Evolutionary conservation across 1,140 invertebrate species (phyloP).

Genomic region (Teleogryllus occipitalis): DNA sequence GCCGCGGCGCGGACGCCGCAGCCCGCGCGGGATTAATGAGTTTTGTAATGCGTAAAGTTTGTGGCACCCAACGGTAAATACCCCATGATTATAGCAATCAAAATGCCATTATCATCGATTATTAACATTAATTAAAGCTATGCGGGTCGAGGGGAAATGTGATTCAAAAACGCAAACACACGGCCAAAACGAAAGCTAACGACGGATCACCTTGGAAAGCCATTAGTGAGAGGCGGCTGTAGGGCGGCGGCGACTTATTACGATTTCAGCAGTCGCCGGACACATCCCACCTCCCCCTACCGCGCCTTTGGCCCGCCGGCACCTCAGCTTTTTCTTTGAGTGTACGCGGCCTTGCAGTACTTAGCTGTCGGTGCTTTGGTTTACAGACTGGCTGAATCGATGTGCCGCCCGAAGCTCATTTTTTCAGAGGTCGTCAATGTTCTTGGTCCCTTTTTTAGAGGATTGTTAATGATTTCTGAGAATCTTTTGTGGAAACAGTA

Average conservation of each 20-base stretch:
- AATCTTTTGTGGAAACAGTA: too few relatives aligned
- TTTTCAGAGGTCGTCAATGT: too few relatives aligned
- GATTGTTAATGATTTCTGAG: too few relatives aligned
- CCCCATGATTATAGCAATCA: not conserved
- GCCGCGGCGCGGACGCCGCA: not conserved
- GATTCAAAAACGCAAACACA: not conserved
- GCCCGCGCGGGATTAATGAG: not conserved
- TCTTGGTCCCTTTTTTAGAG: too few relatives aligned
- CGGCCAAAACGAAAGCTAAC: not conserved
- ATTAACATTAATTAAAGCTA: constrained; percentile 6
- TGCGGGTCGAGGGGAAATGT: not conserved
- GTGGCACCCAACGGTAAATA: not conserved
- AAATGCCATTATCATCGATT: constrained; percentile 5
- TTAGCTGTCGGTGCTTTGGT: too few relatives aligned
- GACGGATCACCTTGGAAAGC: not conserved
- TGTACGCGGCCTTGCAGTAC: too few relatives aligned
- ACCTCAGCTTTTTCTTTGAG: too few relatives aligned
- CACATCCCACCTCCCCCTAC: too few relatives aligned
- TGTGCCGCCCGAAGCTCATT: too few relatives aligned
- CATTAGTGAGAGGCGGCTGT: not conserved
- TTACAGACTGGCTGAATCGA: too few relatives aligned
- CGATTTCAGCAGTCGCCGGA: not conserved
- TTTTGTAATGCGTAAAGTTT: constrained; percentile 5
- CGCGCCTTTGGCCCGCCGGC: not conserved
- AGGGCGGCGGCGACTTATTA: not conserved